Evolutionary conservation across 2,797 vertebrate genomes (phyloP).

Genomic region (Hydrolagus colliei): DNA sequence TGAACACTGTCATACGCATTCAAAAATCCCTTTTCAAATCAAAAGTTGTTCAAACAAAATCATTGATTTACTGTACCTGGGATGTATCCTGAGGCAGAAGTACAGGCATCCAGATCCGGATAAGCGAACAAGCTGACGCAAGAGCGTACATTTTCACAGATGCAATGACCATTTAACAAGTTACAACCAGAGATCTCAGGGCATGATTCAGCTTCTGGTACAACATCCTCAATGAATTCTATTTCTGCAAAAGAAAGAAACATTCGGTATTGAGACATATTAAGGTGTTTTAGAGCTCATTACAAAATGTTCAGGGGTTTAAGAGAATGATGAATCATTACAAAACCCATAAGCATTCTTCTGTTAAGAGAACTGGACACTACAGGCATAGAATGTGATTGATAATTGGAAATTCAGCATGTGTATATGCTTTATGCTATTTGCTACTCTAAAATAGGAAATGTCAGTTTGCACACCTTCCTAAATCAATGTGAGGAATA

Average conservation of each 20-base stretch:
- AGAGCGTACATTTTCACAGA: constrained; percentile 58
- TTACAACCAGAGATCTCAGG: constrained; percentile 62
- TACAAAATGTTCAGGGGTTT: background rate
- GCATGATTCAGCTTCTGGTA: constrained; percentile 57
- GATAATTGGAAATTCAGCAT: too few relatives aligned
- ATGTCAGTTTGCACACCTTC: too few relatives aligned
- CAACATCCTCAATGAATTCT: constrained; percentile 47
- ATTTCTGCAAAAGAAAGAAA: constrained; percentile 17
- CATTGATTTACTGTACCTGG: background rate
- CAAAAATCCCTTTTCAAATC: background rate
- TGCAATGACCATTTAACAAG: constrained; percentile 51
- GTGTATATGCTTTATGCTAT: too few relatives aligned
- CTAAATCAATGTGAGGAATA: too few relatives aligned
- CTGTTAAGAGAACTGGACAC: too few relatives aligned
- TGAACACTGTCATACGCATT: background rate
- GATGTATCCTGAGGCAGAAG: constrained; percentile 38
- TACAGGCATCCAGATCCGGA: constrained; percentile 57
- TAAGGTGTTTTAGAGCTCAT: too few relatives aligned
- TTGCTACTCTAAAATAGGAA: too few relatives aligned
- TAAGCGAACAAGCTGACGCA: constrained; percentile 58
- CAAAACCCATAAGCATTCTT: background rate
- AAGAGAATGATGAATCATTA: background rate
- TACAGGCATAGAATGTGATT: too few relatives aligned
- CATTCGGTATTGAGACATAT: background rate
- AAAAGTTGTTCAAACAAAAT: background rate